Percentiles rank a stretch among this genome's conserved stretches.
Evolutionary conservation across 2,113 vertebrate species (phyloP).

Genomic region (Callospermophilus lateralis): DNA sequence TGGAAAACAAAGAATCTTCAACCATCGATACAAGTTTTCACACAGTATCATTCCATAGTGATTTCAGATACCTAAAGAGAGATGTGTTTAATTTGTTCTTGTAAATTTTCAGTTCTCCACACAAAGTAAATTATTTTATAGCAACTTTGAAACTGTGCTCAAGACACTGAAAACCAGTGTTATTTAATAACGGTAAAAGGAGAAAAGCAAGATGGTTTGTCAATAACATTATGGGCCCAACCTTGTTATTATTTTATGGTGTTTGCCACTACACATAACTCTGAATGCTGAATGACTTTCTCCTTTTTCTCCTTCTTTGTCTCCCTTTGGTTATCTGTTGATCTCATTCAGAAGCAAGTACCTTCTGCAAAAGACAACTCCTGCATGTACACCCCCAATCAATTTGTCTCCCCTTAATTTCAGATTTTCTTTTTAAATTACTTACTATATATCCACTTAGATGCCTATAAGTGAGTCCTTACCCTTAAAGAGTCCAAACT

Average conservation of each 20-base stretch:
- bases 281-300: neutral
- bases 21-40: slow-evolving; percentile 85
- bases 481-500: neutral
- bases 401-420: neutral
- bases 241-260: neutral
- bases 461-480: neutral
- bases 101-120: slow-evolving; percentile 60
- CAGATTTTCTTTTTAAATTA: neutral
- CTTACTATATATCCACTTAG: neutral
- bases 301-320: neutral
- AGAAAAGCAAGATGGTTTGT: neutral
- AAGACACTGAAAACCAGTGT: slow-evolving; percentile 5
- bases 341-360: neutral
- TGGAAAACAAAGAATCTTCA: slow-evolving; percentile 69
- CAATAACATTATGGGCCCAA: neutral
- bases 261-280: neutral
- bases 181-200: neutral
- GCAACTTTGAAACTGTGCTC: neutral
- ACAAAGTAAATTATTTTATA: slow-evolving; percentile 63
- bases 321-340: neutral
- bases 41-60: slow-evolving; percentile 81
- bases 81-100: slow-evolving; percentile 79
- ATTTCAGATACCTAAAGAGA: slow-evolving; percentile 82
- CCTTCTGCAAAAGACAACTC: neutral
- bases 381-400: neutral